Base-by-base conservation (phyloP, 2,888 invertebrate species). In the Harpalus rufipes region DNA sequence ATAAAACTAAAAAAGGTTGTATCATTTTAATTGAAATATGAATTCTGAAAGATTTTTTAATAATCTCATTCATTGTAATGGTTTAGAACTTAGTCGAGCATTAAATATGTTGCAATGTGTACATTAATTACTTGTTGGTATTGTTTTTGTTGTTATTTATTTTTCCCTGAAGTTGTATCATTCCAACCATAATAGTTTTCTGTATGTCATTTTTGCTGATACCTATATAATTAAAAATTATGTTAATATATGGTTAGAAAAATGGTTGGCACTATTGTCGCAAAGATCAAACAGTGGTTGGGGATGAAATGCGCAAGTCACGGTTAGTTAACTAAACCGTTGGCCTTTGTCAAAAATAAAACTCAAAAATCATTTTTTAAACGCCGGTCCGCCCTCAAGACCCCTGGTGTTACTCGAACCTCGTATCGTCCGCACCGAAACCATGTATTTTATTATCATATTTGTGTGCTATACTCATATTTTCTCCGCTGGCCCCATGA, bases 321-420 rank as follows among this genome's bases (percentile, higher is more conserved):
- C 51, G 80, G 59, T 80, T 58, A 80, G 85, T 79, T 72, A 41
- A 25, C 25, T 3, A 3, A n/a, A n/a, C n/a, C 68, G 32, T 25
- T n/a, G 56, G 44, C 81, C 81, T 85, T 85, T 81, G 81, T 86
- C 85, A 85, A 74, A 86, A 85, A 86, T 86, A 86, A 82, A 86
- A 86, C 74, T 81, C 76, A 21, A 83, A 86, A 85, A 86, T 86
- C 85, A 86, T 87, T 87, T 87, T 86, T 85, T 85, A 86, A 85
- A 86, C 84, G 63, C 59, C 32, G 65, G 61, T 72, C 58, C 84
- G 63, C 84, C 86, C 84, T 58, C 79, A 18, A 83, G 86, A 87
- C 87, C 87, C 87, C 87, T 85, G 86, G 87, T 87, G 87, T 87
- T 87, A 87, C 87, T 86, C 86, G 32, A 5, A 32, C 32, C 32